These are phyloP conservation scores for Lytechinus variegatus DNA, from an alignment of 35 echinoderm and acorn worm species.

Conservation along the genomic window DNA sequence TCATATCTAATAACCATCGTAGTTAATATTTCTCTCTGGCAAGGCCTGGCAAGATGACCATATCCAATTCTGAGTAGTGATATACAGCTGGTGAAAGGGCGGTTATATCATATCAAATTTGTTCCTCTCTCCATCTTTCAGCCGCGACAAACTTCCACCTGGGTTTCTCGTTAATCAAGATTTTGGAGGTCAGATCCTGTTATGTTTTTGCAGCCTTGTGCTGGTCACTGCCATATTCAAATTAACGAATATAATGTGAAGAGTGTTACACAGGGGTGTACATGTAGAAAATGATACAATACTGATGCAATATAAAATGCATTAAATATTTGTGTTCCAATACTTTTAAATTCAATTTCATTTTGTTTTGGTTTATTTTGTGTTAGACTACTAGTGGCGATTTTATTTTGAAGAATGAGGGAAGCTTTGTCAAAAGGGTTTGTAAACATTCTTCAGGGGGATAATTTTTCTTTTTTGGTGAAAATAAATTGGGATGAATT, in stretches of 20 bases:
- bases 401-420: too few species aligned
- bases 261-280: neutral
- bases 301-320: too few species aligned
- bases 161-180: slow-evolving; percentile 12
- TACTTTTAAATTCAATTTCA: too few species aligned
- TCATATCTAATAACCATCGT: neutral
- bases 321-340: too few species aligned
- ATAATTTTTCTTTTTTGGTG: too few species aligned
- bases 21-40: neutral
- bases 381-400: too few species aligned
- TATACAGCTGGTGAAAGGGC: neutral
- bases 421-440: too few species aligned
- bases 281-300: neutral
- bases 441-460: too few species aligned
- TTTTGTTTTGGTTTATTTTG: too few species aligned
- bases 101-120: neutral
- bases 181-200: slow-evolving; percentile 11
- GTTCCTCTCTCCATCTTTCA: neutral
- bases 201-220: neutral
- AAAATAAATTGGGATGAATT: too few species aligned
- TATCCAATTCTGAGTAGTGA: neutral
- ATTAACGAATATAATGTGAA: neutral
- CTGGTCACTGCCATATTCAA: neutral
- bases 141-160: neutral
- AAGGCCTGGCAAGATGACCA: neutral